These are phyloP conservation scores for Scomberomorus guttatus DNA, from an alignment of 2,797 vertebrate species.

Conservation along the genomic window DNA sequence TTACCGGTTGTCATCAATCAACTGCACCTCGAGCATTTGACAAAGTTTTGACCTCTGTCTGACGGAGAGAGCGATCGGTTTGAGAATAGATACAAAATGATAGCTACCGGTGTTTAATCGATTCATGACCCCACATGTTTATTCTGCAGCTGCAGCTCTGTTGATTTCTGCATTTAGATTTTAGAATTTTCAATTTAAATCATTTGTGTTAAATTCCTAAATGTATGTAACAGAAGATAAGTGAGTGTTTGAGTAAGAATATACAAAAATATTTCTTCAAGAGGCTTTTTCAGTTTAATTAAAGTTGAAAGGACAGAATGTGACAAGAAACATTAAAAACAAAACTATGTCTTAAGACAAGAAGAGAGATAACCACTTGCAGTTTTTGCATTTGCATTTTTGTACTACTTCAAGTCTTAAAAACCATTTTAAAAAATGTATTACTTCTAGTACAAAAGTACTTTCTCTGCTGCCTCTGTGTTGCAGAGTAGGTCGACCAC, in stretches of 20 bases:
- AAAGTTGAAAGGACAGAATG: neutral
- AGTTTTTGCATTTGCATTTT: neutral
- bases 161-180: neutral
- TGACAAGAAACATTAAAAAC: neutral
- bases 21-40: slow-evolving; percentile 15
- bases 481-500: neutral
- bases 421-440: neutral
- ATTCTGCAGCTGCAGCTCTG: slow-evolving; percentile 11
- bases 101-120: neutral
- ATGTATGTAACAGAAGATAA: neutral
- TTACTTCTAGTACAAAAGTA: neutral
- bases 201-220: neutral
- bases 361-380: neutral
- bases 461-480: neutral
- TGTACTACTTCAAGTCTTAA: neutral
- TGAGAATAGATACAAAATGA: slow-evolving; percentile 8
- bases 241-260: too few species aligned
- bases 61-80: neutral
- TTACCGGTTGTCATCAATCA: slow-evolving; percentile 42
- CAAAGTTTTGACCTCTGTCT: slow-evolving; percentile 7
- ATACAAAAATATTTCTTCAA: neutral
- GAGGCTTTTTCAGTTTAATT: neutral
- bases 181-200: neutral
- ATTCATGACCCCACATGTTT: neutral
- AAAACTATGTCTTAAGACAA: neutral